A percentile compares a stretch with the other conserved stretches of the same genome.
Conservation (phyloP, 2,888 invertebrate genomes). For the Amphipyra tragopoginis region DNA sequence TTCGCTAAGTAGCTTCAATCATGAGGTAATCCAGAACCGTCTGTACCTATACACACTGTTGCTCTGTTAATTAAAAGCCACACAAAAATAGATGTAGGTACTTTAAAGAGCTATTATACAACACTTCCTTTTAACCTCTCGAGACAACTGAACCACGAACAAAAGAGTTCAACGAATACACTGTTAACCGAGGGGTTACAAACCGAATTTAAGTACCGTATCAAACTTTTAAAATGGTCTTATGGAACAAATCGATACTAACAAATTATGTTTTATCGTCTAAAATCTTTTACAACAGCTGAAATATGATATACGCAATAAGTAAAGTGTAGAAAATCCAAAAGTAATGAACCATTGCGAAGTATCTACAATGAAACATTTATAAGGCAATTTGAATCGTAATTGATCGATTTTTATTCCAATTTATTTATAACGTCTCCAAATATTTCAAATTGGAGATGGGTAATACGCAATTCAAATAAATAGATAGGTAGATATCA, state of each 20-base stretch:
- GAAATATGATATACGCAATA: neutral
- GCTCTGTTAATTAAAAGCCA: slow-evolving; percentile 9
- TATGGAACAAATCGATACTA: slow-evolving; percentile 14
- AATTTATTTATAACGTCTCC: too few relatives aligned
- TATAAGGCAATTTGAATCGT: neutral
- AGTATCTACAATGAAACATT: neutral
- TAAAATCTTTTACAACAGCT: neutral
- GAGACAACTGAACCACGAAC: slow-evolving; percentile 30
- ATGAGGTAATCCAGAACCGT: too few relatives aligned
- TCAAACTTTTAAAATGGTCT: slow-evolving; percentile 19
- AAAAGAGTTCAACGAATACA: slow-evolving; percentile 35
- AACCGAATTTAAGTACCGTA: slow-evolving; percentile 20
- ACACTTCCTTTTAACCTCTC: slow-evolving; percentile 23
- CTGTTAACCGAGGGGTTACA: slow-evolving; percentile 16
- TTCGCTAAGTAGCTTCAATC: too few relatives aligned
- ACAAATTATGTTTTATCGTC: slow-evolving; percentile 17
- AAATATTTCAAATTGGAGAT: too few relatives aligned
- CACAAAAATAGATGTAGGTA: slow-evolving; percentile 4
- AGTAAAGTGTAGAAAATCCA: neutral
- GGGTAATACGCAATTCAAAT: too few relatives aligned
- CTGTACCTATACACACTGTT: too few relatives aligned
- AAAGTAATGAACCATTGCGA: neutral
- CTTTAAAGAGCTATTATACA: slow-evolving; percentile 12
- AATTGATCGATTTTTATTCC: neutral
- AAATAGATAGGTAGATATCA: too few relatives aligned